Conservation (phyloP, 2,797 vertebrate genomes). For the Saxicola maurus region DNA sequence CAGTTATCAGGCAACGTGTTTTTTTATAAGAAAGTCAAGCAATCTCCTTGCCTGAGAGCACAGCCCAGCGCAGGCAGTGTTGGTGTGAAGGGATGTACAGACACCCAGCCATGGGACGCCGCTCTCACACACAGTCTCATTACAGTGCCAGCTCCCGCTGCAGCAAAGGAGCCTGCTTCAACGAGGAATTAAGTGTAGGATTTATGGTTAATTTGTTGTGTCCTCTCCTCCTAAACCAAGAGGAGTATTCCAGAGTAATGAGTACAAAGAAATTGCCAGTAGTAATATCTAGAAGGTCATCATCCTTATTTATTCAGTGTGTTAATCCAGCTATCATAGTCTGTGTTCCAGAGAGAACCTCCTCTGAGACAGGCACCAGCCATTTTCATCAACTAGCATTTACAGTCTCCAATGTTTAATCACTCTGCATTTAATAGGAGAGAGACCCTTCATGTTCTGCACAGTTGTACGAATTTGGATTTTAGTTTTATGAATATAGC, state of each 20-base stretch:
- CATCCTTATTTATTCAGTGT: constrained; percentile 5
- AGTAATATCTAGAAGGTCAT: constrained; percentile 17
- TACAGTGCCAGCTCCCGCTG: background rate
- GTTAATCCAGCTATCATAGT: constrained; percentile 1
- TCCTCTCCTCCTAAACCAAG: background rate
- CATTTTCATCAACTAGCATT: background rate
- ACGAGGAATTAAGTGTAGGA: background rate
- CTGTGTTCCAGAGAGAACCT: background rate
- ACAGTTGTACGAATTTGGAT: background rate
- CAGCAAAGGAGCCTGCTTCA: background rate
- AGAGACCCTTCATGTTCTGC: background rate
- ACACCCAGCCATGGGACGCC: background rate
- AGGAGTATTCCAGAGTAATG: background rate
- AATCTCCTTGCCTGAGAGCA: background rate
- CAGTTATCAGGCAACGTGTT: background rate
- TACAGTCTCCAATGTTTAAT: background rate
- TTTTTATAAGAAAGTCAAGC: background rate
- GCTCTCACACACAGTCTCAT: background rate
- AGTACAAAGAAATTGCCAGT: background rate
- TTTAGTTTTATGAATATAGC: background rate
- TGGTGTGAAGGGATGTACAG: background rate
- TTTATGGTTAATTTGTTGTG: background rate
- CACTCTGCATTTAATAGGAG: background rate
- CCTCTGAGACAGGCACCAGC: background rate
- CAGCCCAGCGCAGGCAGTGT: background rate